Evolutionary conservation across 2,797 vertebrate genomes (phyloP), one percentile per base, ranked within the genome.

Genomic region (Phataginus tetradactyla): DNA sequence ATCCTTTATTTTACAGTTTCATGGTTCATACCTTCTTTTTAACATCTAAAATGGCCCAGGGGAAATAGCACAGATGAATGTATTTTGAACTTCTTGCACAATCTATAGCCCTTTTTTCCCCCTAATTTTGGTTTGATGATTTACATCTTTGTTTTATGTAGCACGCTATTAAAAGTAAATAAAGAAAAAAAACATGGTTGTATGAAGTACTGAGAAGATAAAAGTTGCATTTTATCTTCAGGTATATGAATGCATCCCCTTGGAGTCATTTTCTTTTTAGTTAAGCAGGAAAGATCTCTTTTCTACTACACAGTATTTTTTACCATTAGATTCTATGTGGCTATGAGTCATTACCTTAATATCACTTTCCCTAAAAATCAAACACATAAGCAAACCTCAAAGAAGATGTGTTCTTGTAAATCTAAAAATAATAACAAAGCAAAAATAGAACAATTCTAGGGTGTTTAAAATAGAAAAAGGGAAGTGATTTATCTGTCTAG

Each of bases 401-500:
- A 93, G 9, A 79, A 92, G 13, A 81, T 63, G 1, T 7, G 29
- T 90, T 77, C 5, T 81, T 94, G 9, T 55, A 53, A 68, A 90
- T 89, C 4, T 94, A 72, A 80, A 86, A 80, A 59, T 63, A 81
- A 61, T 66, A 61, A 57, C 51, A 72, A 63, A 84, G 39, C 32
- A 53, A 53, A 83, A 71, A 15, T 27, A 34, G 6, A 91, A 42
- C 14, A 37, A 86, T 89, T 68, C 21, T 29, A 74, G 8, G 15
- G 13, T 85, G 23, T 87, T 96, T 66, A 55, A 86, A 85, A 68
- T 75, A 81, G 6, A 9, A 69, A 21, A 53, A 63, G 12, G 3
- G 81, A 89, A 69, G 49, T 72, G 59, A 95, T 92, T 89, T 94
- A 71, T 42, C 64, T 89, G 29, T 85, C 79, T 94, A 63, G 75